phyloP scores from a whole-genome alignment of 2,113 vertebrate species.

The Protobothrops mucrosquamatus region DNA sequence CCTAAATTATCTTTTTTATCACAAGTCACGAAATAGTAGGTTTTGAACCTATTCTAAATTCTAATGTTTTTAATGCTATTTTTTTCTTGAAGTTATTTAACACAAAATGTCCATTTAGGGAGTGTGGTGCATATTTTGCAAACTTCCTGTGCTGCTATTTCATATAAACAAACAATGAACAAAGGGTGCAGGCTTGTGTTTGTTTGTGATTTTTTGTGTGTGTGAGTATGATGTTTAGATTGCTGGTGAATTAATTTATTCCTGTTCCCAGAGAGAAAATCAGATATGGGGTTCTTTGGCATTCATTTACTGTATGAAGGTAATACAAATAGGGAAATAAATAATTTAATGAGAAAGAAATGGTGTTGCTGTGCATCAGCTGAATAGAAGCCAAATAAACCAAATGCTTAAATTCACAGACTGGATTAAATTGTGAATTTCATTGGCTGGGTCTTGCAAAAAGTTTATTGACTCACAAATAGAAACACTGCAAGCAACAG shows the following conservation, averaged over 20 bases:
- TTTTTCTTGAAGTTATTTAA: slow-evolving; percentile 39
- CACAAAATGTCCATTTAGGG: slow-evolving; percentile 19
- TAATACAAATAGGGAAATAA: slow-evolving; percentile 4
- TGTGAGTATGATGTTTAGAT: not conserved
- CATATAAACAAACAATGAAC: slow-evolving; percentile 35
- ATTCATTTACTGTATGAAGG: not conserved
- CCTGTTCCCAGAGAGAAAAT: slow-evolving; percentile 1
- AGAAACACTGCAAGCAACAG: not conserved
- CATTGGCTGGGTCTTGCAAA: not conserved
- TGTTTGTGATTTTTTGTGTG: not conserved
- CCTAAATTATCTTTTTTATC: not conserved
- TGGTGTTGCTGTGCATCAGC: not conserved
- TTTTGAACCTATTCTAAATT: slow-evolving; percentile 2
- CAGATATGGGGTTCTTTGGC: not conserved
- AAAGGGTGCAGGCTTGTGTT: not conserved
- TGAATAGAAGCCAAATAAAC: not conserved
- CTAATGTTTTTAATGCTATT: not conserved
- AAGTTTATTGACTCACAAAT: not conserved
- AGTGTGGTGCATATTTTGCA: slow-evolving; percentile 10
- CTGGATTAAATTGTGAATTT: not conserved
- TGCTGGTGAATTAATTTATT: slow-evolving; percentile 4
- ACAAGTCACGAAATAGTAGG: not conserved
- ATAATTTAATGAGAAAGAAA: not conserved
- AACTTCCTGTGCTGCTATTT: slow-evolving; percentile 25
- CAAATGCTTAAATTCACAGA: not conserved